These are phyloP conservation scores for Tychaedon coryphoeus DNA, from an alignment of 2,113 vertebrate species.

Conservation along the genomic window DNA sequence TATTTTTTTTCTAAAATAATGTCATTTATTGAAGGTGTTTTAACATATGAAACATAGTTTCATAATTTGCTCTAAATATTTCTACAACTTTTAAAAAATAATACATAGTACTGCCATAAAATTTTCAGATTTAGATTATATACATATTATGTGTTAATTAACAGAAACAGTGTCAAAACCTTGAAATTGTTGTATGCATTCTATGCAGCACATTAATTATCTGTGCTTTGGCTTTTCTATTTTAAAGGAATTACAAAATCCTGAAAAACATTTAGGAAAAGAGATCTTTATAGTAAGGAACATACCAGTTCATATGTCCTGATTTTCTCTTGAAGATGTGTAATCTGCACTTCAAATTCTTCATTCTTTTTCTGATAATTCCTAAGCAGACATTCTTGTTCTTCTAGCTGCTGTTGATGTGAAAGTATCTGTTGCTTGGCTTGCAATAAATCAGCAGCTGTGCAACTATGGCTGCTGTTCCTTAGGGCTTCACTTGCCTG, in stretches of 20 bases:
- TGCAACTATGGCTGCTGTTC: constrained; percentile 89
- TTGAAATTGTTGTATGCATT: not conserved
- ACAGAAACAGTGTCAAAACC: not conserved
- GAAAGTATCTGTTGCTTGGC: constrained; percentile 86
- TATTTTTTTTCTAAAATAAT: not conserved
- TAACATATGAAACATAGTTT: not conserved
- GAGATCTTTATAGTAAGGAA: not conserved
- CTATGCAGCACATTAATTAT: not conserved
- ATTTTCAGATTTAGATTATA: not conserved
- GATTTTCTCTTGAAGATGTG: constrained; percentile 77
- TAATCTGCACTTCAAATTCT: constrained; percentile 74
- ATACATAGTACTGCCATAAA: not conserved
- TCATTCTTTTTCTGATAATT: constrained; percentile 76
- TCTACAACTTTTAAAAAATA: not conserved
- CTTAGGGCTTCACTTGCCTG: constrained; percentile 92
- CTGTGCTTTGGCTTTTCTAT: not conserved
- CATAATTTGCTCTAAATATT: not conserved
- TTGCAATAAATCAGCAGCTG: constrained; percentile 90
- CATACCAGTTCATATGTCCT: constrained; percentile 77
- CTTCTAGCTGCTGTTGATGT: constrained; percentile 87
- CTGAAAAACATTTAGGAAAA: not conserved
- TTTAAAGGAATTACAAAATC: not conserved
- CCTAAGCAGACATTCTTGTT: constrained; percentile 75
- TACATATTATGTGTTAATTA: not conserved
- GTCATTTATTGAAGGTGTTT: not conserved